phyloP scores from a whole-genome alignment of 2,797 vertebrate genomes.

The Halcyon leucocephala region DNA sequence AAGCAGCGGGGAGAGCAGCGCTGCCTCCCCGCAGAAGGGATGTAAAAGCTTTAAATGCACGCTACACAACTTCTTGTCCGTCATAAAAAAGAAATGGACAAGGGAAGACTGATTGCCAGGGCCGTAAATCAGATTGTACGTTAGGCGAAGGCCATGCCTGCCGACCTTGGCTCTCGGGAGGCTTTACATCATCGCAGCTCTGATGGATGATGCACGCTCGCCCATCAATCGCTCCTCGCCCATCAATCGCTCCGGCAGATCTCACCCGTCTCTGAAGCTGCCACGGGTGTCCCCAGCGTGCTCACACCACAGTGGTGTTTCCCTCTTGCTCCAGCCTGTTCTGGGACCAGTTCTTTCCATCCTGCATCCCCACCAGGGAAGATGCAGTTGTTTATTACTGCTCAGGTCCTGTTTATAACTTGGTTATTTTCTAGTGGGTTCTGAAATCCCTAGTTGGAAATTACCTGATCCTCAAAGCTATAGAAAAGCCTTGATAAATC shows the following conservation, averaged over 20 bases:
- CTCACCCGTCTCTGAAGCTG: background rate
- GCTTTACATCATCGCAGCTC: background rate
- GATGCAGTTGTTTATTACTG: background rate
- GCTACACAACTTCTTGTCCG: rapidly evolving
- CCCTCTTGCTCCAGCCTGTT: background rate
- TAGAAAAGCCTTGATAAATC: background rate
- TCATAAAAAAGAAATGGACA: background rate
- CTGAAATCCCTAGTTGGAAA: background rate
- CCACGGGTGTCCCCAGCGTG: too few species aligned
- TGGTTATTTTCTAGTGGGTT: background rate
- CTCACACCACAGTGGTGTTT: background rate
- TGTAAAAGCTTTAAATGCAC: rapidly evolving
- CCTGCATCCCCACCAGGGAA: background rate
- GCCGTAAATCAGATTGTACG: rapidly evolving
- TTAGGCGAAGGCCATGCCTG: rapidly evolving
- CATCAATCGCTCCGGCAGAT: background rate
- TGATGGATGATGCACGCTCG: background rate
- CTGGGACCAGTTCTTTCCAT: background rate
- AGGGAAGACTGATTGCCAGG: background rate
- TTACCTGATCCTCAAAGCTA: background rate
- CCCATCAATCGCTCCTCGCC: background rate
- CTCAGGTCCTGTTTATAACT: background rate
- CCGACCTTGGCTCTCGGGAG: background rate
- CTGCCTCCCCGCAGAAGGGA: background rate
- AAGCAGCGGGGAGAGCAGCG: background rate